phyloP scores from a whole-genome alignment of 2,888 invertebrate species.

The Drosophila nr. perissopoda region DNA sequence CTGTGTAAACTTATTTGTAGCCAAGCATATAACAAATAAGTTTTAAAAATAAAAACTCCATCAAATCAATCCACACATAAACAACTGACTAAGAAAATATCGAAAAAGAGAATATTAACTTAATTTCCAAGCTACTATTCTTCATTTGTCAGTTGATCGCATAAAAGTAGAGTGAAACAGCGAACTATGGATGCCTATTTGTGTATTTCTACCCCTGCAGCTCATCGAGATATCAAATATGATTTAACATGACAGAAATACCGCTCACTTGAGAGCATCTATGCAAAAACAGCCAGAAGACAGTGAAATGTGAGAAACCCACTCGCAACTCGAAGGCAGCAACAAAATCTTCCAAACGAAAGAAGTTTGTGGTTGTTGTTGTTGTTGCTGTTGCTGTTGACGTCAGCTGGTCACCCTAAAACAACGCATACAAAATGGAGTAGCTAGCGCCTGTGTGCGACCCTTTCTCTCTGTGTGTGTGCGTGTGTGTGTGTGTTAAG shows the following conservation, averaged over 20 bases:
- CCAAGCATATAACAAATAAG: background rate
- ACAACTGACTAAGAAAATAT: background rate
- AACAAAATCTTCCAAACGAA: background rate
- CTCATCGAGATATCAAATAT: slow-evolving; percentile 75
- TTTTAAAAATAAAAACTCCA: slow-evolving; percentile 32
- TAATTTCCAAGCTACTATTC: background rate
- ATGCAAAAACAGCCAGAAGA: background rate
- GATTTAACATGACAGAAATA: background rate
- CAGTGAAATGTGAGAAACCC: slow-evolving; percentile 32
- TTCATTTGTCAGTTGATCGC: background rate
- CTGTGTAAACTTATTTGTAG: background rate
- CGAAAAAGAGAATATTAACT: background rate
- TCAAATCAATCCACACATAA: slow-evolving; percentile 35
- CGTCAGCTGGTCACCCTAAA: slow-evolving; percentile 72
- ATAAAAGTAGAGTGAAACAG: background rate
- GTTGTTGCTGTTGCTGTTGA: slow-evolving; percentile 27
- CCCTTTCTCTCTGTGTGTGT: slow-evolving; percentile 25
- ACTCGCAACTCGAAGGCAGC: background rate
- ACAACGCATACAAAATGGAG: slow-evolving; percentile 69
- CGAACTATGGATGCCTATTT: slow-evolving; percentile 43
- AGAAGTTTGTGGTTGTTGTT: slow-evolving; percentile 15
- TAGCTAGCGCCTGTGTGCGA: slow-evolving; percentile 42
- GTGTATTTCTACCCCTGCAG: slow-evolving; percentile 67
- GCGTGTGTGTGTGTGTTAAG: slow-evolving; percentile 35
- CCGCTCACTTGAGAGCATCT: slow-evolving; percentile 10